These are phyloP conservation scores for Gopherus flavomarginatus DNA, from an alignment of 2,113 vertebrate species.

Conservation along the genomic window DNA sequence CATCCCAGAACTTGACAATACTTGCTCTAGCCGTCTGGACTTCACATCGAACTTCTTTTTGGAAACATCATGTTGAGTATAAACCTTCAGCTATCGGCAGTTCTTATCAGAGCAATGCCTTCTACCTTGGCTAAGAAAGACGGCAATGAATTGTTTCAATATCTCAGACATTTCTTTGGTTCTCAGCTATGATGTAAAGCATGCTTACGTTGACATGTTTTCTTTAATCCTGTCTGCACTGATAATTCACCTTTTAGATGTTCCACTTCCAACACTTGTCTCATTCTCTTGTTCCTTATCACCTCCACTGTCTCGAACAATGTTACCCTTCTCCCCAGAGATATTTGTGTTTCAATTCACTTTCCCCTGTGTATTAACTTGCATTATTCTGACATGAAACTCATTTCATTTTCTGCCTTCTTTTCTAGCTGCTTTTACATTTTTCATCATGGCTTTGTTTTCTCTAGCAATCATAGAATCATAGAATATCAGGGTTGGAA, in stretches of 20 bases:
- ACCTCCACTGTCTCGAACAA: neutral
- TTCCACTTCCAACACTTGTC: neutral
- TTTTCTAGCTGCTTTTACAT: neutral
- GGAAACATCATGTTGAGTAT: neutral
- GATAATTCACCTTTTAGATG: conserved; percentile 22
- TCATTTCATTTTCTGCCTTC: neutral
- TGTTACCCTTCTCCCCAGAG: neutral
- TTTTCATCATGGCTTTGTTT: neutral
- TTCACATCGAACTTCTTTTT: neutral
- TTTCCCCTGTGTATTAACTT: neutral
- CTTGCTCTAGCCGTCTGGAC: rapidly evolving
- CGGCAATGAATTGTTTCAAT: neutral
- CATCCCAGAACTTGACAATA: neutral
- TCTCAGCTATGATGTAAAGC: conserved; percentile 9
- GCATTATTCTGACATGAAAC: neutral
- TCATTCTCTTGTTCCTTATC: neutral
- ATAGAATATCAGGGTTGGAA: too few relatives aligned
- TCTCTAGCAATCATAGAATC: too few relatives aligned
- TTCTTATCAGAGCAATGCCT: neutral
- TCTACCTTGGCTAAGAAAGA: neutral
- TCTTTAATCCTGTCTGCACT: neutral
- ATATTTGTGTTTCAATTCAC: neutral
- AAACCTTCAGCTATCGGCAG: neutral
- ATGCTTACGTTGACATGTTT: neutral
- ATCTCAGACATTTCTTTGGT: neutral